Evolutionary conservation across 2,888 invertebrate species (phyloP).

Genomic region (Amblyjoppa fuscipennis): DNA sequence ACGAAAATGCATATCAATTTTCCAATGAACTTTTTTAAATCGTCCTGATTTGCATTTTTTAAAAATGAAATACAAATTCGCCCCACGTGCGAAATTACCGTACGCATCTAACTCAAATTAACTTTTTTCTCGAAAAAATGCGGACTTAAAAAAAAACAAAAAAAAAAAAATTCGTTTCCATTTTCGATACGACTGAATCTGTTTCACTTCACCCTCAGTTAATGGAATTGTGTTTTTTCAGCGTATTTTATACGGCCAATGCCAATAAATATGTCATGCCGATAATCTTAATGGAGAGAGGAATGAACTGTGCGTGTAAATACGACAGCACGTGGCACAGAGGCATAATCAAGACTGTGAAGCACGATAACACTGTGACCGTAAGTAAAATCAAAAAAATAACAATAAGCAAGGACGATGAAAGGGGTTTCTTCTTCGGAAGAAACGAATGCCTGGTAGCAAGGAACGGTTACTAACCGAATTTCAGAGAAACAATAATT

Average conservation of each 20-base stretch:
- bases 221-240: conserved; percentile 56
- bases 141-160: neutral
- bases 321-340: conserved; percentile 80
- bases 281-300: conserved; percentile 76
- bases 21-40: too few relatives aligned
- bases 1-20: too few relatives aligned
- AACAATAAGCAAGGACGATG: neutral
- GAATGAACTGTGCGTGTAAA: conserved; percentile 80
- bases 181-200: conserved; percentile 18
- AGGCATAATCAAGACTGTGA: conserved; percentile 78
- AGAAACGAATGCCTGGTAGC: neutral
- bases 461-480: too few relatives aligned
- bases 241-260: conserved; percentile 74
- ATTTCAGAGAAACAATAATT: too few relatives aligned
- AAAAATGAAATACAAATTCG: neutral
- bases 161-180: neutral
- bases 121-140: neutral
- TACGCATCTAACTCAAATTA: too few relatives aligned
- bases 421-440: neutral
- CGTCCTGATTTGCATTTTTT: too few relatives aligned
- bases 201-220: neutral
- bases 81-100: too few relatives aligned
- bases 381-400: conserved; percentile 72
- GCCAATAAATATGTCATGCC: conserved; percentile 74
- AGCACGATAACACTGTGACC: conserved; percentile 75